Conservation (phyloP, 2,113 vertebrate species). For the Castor canadensis region DNA sequence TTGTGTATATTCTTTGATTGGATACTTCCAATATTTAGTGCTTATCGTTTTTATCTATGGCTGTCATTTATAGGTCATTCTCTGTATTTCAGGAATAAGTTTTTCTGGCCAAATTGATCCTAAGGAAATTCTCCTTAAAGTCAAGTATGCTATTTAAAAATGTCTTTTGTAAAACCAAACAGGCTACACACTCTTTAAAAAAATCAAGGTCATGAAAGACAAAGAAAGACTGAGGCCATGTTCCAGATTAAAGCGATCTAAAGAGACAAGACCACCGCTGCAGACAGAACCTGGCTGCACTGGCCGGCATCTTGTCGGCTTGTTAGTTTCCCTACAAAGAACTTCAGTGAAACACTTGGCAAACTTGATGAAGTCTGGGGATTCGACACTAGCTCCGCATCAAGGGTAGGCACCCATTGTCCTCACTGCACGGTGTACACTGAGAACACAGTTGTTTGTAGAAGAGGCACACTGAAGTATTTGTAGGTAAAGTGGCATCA, state of each 20-base stretch:
- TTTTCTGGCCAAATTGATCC: not conserved
- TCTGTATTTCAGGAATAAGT: not conserved
- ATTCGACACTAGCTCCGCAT: not conserved
- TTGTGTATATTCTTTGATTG: not conserved
- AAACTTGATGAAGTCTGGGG: not conserved
- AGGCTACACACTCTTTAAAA: not conserved
- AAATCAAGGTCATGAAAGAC: not conserved
- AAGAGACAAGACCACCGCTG: fast-evolving
- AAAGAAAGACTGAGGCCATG: not conserved
- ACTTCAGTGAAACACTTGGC: not conserved
- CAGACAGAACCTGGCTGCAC: fast-evolving
- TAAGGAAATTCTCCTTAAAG: not conserved
- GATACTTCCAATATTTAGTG: not conserved
- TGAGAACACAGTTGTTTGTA: not conserved
- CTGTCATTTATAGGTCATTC: not conserved
- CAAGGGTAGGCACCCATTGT: no score
- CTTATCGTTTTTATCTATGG: not conserved
- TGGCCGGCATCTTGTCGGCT: fast-evolving
- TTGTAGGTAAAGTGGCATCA: not conserved
- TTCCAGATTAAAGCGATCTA: not conserved
- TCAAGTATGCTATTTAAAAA: not conserved
- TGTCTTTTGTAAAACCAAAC: not conserved
- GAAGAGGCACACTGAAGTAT: not conserved
- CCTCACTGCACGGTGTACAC: no score
- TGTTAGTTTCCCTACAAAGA: not conserved